Evolutionary conservation across 2,888 invertebrate species (phyloP).

Genomic region (Parnassius glacialis): DNA sequence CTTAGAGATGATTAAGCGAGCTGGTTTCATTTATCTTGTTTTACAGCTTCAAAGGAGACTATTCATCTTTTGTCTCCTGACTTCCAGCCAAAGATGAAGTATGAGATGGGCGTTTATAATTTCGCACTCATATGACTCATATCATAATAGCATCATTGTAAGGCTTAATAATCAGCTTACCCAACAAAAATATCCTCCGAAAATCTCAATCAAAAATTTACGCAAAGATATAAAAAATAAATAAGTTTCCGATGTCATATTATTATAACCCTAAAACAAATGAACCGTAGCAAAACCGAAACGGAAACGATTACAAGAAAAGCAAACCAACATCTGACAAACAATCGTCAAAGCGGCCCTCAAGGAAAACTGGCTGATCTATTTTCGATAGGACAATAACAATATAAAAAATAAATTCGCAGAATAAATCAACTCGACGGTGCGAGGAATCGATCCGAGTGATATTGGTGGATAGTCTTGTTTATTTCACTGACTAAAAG

Average conservation of each 20-base stretch:
- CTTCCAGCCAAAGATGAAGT: too few species aligned
- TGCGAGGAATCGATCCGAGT: conserved; percentile 25
- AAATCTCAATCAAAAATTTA: too few species aligned
- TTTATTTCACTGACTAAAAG: conserved; percentile 25
- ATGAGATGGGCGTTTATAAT: too few species aligned
- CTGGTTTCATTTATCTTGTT: background rate
- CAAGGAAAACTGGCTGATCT: conserved; percentile 10
- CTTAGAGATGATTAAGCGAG: conserved; percentile 2
- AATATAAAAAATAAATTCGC: conserved; percentile 25
- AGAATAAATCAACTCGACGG: conserved; percentile 28
- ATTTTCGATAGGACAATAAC: conserved; percentile 18
- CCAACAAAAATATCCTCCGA: too few species aligned
- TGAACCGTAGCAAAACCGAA: background rate
- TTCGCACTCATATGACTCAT: too few species aligned
- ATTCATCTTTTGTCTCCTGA: too few species aligned
- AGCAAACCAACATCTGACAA: conserved; percentile 1
- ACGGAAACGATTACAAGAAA: conserved; percentile 1
- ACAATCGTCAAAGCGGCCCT: background rate
- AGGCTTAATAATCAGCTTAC: too few species aligned
- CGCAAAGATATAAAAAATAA: too few species aligned
- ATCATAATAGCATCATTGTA: too few species aligned
- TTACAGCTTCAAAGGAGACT: too few species aligned
- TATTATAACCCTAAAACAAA: too few species aligned
- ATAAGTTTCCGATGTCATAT: too few species aligned
- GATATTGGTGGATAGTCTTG: conserved; percentile 25